A percentile compares a stretch with the other conserved stretches of the same genome.
Evolutionary conservation across 2,113 vertebrate species (phyloP).

Genomic region (Apodemus speciosus): DNA sequence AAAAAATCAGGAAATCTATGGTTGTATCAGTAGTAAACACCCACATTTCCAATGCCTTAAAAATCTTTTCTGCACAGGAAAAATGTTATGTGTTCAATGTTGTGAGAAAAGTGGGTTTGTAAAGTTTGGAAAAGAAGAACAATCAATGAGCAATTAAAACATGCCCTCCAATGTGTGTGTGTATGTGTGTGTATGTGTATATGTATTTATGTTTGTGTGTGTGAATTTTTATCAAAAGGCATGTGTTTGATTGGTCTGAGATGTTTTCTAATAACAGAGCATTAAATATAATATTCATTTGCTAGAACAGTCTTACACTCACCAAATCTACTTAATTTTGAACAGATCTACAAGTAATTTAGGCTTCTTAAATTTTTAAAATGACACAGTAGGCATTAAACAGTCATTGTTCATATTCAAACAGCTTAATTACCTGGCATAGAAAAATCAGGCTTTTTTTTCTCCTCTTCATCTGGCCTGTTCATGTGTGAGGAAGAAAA

Average conservation of each 20-base stretch:
- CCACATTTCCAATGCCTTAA: neutral
- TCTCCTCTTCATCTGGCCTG: neutral
- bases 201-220: neutral
- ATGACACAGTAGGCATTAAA: neutral
- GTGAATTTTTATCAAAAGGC: neutral
- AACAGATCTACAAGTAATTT: neutral
- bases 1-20: neutral
- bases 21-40: neutral
- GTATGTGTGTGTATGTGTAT: neutral
- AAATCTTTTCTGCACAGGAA: neutral
- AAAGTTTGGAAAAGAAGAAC: neutral
- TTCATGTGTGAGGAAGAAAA: neutral
- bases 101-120: neutral
- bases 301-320: neutral
- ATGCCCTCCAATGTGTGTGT: neutral
- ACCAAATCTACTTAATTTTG: constrained; percentile 14
- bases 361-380: neutral
- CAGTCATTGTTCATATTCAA: neutral
- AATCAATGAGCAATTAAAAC: neutral
- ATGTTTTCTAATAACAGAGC: neutral
- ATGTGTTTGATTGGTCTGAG: neutral
- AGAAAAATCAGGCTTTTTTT: neutral
- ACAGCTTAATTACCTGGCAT: neutral
- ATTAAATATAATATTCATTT: constrained; percentile 3
- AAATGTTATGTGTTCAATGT: neutral